Conservation (phyloP, 2,888 invertebrate genomes). For the Tinea trinotella region DNA sequence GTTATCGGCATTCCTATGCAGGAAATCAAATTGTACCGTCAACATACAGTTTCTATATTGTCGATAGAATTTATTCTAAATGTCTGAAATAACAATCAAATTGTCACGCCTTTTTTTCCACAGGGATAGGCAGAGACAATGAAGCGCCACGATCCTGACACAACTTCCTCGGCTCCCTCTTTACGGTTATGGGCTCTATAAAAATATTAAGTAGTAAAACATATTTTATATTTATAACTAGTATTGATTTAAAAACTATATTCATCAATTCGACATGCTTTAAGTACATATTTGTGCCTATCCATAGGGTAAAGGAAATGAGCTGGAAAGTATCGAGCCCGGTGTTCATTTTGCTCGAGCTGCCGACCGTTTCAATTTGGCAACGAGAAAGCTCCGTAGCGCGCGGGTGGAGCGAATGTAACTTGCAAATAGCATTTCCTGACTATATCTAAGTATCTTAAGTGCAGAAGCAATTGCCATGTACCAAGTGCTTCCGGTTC, state of each 20-base stretch:
- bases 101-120: too few relatives aligned
- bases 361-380: constrained; percentile 57
- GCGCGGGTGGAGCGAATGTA: constrained; percentile 22
- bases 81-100: background rate
- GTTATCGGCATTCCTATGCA: background rate
- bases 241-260: too few relatives aligned
- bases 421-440: constrained; percentile 60
- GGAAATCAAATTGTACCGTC: background rate
- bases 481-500: background rate
- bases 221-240: too few relatives aligned
- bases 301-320: constrained; percentile 2
- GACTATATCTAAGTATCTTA: constrained; percentile 17
- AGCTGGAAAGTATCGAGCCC: constrained; percentile 36
- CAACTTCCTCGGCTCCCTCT: too few relatives aligned
- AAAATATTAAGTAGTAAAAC: too few relatives aligned
- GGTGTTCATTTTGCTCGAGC: constrained; percentile 47
- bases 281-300: too few relatives aligned
- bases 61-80: background rate
- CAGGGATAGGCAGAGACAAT: too few relatives aligned
- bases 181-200: too few relatives aligned
- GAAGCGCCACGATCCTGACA: too few relatives aligned
- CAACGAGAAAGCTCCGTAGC: constrained; percentile 30
- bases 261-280: too few relatives aligned
- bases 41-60: too few relatives aligned
- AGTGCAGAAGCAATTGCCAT: constrained; percentile 14